Base-by-base conservation (phyloP, 2,888 invertebrate species). In the Rhorus exstirpatorius region DNA sequence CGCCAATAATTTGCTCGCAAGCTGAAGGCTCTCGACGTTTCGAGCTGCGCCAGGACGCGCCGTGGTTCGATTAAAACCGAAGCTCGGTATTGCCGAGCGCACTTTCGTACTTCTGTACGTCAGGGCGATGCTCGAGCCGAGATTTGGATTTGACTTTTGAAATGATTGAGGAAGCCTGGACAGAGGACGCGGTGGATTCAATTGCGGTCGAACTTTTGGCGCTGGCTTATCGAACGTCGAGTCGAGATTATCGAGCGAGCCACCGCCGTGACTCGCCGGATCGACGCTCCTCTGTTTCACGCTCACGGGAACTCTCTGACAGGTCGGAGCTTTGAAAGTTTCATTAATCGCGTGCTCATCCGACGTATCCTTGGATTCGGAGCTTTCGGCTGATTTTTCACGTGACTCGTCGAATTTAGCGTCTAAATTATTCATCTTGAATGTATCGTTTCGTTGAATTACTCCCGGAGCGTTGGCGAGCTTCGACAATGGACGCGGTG, bases 81-180 rank as follows among this genome's bases (percentile, higher is more conserved):
- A 81, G 38, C 78, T 86, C 4, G 89, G 77, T 19, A 81, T 58
- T 44, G 63, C 84, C 41, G 81, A 84, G 7, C 83, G 71, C 58
- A n/a, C 51, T 14, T 65, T 83, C 58, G 12, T 77, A 17, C 51
- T 67, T 0, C 70, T 65, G 46, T 24, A 85, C 75, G n/a, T 31
- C 6, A 6, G 6, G 31, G 31, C 31, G 6, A 31, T n/a, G n/a
- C 81, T 88, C 1, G 90, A 89, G n/a, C 88, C 85, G 0, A 93
- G 87, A 89, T 93, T 93, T 0, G 93, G 93, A 90, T 93, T 92
- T 0, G 93, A 93, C 35, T 92, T 93, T 71, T 92, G 92, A 51
- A 93, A 85, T 12, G 87, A 88, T 26, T 90, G 89, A 0, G 93
- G 92, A 41, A 92, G 85, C 24, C 89, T 91, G 0, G 92, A 89